Percentiles rank a stretch among this genome's conserved stretches.
Evolutionary conservation across 2,888 invertebrate genomes (phyloP).

Genomic region (Meiosimyza platycephala): DNA sequence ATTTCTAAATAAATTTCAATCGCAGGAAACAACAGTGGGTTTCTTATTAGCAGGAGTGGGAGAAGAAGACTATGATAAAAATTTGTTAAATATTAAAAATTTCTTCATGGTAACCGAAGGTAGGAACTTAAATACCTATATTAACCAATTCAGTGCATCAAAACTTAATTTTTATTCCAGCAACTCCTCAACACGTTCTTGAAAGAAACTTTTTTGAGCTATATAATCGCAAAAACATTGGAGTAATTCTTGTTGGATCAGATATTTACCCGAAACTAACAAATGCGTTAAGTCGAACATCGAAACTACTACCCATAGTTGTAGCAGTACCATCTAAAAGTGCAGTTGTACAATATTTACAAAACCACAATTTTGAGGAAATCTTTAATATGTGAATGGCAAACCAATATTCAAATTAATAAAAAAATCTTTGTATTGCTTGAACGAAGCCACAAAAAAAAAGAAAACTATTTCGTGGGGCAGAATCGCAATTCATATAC

Average conservation of each 20-base stretch:
- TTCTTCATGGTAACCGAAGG: slow-evolving; percentile 23
- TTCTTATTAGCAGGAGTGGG: slow-evolving; percentile 31
- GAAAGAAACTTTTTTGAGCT: slow-evolving; percentile 5
- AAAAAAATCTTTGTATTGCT: no score
- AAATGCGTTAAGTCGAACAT: background rate
- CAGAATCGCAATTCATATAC: no score
- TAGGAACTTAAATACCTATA: background rate
- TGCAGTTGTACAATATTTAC: slow-evolving; percentile 1
- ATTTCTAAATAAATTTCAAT: background rate
- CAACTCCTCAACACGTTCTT: background rate
- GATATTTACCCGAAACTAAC: slow-evolving; percentile 19
- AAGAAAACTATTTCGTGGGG: no score
- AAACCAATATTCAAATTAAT: no score
- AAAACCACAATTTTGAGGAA: background rate
- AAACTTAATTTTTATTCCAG: slow-evolving; percentile 10
- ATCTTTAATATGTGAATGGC: no score
- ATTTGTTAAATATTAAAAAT: slow-evolving; percentile 1
- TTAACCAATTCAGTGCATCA: background rate
- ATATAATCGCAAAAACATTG: slow-evolving; percentile 22
- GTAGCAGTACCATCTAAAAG: slow-evolving; percentile 22
- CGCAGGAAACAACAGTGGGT: slow-evolving; percentile 30
- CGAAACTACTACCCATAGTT: slow-evolving; percentile 16
- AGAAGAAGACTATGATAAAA: background rate
- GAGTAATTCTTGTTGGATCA: slow-evolving; percentile 27
- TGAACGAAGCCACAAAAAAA: no score